Percentiles rank a stretch among this genome's conserved stretches.
Evolutionary conservation across 2,797 vertebrate genomes (phyloP).

Genomic region (Eulemur albifrons): DNA sequence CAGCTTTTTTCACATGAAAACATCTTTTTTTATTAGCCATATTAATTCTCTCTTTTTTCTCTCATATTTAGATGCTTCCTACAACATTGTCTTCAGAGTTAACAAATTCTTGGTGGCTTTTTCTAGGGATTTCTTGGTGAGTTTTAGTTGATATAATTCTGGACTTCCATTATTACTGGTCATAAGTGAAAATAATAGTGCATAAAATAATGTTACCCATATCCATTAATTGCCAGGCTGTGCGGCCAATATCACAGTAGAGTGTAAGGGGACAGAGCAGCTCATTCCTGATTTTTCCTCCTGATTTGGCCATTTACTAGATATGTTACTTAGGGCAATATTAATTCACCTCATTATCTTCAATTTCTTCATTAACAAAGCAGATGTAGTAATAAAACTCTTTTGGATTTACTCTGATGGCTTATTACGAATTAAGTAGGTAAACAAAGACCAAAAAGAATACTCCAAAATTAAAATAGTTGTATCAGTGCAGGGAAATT

Average conservation of each 20-base stretch:
- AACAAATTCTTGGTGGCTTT: neutral
- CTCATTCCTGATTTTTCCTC: neutral
- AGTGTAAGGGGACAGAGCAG: neutral
- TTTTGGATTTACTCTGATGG: neutral
- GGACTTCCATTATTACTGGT: neutral
- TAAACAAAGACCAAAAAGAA: slow-evolving; percentile 17
- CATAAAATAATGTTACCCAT: neutral
- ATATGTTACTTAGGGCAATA: neutral
- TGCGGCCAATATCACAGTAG: neutral
- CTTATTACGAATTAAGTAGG: slow-evolving; percentile 4
- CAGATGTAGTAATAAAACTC: neutral
- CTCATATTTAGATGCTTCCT: neutral
- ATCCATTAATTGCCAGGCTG: neutral
- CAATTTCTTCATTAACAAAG: slow-evolving; percentile 20
- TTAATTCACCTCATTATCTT: neutral
- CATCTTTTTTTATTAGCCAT: neutral
- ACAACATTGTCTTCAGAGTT: neutral
- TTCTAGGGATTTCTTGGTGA: neutral
- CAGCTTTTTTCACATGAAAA: neutral
- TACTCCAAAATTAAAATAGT: neutral
- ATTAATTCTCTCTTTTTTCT: neutral
- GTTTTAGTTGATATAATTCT: neutral
- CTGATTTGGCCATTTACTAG: neutral
- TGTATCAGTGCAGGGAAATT: neutral
- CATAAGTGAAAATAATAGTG: neutral